Evolutionary conservation across 2,113 vertebrate genomes (phyloP).

Genomic region (Puntigrus tetrazona): DNA sequence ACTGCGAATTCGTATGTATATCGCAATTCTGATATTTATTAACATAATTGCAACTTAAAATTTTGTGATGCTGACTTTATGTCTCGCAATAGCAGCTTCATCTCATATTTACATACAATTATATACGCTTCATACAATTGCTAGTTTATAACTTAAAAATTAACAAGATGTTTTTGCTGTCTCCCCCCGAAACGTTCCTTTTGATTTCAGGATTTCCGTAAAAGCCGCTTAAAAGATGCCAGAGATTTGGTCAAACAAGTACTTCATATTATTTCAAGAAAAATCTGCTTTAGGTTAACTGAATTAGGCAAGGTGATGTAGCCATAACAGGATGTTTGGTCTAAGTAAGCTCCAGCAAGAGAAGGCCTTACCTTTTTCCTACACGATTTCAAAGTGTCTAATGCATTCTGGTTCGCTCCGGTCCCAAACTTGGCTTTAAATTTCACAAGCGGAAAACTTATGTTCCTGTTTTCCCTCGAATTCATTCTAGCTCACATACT

Average conservation of each 20-base stretch:
- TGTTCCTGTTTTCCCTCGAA: slow-evolving; percentile 50
- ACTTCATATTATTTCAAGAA: background rate
- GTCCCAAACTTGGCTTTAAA: slow-evolving; percentile 54
- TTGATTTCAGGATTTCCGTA: background rate
- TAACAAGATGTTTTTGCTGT: background rate
- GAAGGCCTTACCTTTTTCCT: slow-evolving; percentile 40
- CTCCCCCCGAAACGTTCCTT: background rate
- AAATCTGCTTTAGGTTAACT: slow-evolving; percentile 38
- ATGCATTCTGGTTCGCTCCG: slow-evolving; percentile 44
- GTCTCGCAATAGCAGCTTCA: background rate
- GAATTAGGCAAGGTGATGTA: slow-evolving; percentile 39
- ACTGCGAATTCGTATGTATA: background rate
- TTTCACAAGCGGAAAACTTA: slow-evolving; percentile 57
- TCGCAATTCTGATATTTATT: too few relatives aligned
- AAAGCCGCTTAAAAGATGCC: background rate
- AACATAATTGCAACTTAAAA: background rate
- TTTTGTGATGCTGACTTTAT: background rate
- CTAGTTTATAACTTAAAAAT: background rate
- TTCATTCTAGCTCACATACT: background rate
- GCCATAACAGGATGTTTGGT: slow-evolving; percentile 47
- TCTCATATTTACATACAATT: background rate
- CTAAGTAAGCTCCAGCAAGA: slow-evolving; percentile 54
- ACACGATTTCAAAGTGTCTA: slow-evolving; percentile 43
- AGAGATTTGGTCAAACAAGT: background rate
- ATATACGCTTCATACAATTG: background rate